These are phyloP conservation scores for Entomobrya proxima DNA, from an alignment of 2,888 invertebrate genomes.

Conservation along the genomic window DNA sequence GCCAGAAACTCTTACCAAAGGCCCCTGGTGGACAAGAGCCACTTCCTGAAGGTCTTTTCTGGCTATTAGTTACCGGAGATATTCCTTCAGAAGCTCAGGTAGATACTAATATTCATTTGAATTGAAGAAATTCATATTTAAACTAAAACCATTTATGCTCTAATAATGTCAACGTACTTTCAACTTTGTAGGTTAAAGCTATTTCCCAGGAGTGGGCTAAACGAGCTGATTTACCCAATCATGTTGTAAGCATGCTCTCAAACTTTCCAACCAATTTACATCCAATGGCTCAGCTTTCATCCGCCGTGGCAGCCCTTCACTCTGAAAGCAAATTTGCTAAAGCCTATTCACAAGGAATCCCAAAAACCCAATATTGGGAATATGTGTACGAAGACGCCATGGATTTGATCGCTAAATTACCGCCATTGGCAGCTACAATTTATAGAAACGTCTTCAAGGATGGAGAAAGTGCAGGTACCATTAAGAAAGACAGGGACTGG, in stretches of 20 bases:
- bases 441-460: conserved; percentile 92
- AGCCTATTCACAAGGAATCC: conserved; percentile 91
- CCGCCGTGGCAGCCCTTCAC: conserved; percentile 93
- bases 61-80: conserved; percentile 93
- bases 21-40: conserved; percentile 89
- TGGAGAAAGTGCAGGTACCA: conserved; percentile 90
- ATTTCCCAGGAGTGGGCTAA: conserved; percentile 89
- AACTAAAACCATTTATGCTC: too few species aligned
- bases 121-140: background rate
- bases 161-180: background rate
- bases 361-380: conserved; percentile 95
- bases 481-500: conserved; percentile 94
- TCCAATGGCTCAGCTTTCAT: conserved; percentile 96
- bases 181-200: conserved; percentile 78
- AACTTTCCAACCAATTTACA: conserved; percentile 92
- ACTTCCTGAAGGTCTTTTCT: conserved; percentile 95
- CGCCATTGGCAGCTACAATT: conserved; percentile 94
- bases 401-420: conserved; percentile 95
- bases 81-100: conserved; percentile 89
- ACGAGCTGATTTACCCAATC: conserved; percentile 92
- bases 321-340: conserved; percentile 94
- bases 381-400: conserved; percentile 93
- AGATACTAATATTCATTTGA: conserved; percentile 73
- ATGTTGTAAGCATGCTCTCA: conserved; percentile 95
- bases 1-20: conserved; percentile 90